phyloP scores from a whole-genome alignment of 2,888 invertebrate species.

The Synanthedon tipuliformis region DNA sequence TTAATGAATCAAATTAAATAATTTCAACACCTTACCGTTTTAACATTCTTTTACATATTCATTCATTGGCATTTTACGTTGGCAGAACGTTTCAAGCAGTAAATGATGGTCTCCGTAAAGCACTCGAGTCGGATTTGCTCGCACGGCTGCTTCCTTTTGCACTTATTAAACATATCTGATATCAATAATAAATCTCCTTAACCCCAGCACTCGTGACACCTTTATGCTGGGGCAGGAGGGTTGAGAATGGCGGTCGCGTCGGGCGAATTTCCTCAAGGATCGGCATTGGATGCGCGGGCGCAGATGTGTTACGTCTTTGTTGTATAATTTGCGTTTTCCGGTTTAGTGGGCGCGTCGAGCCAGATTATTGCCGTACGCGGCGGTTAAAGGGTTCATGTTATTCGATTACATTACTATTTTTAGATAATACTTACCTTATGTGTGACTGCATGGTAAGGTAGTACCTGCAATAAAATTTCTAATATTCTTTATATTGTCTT shows the following conservation, averaged over 20 bases:
- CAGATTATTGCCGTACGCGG: conserved; percentile 27
- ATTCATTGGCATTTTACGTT: no score
- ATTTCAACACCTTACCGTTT: no score
- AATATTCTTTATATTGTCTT: no score
- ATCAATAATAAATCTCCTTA: conserved; percentile 55
- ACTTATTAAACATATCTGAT: conserved; percentile 64
- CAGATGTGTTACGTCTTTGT: conserved; percentile 68
- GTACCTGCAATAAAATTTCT: no score
- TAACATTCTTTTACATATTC: no score
- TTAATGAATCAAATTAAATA: no score
- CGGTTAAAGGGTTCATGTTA: conserved; percentile 37
- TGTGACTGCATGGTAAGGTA: no score
- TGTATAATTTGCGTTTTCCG: conserved; percentile 68
- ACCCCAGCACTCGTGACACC: conserved; percentile 12
- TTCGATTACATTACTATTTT: conserved; percentile 9
- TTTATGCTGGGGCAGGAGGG: conserved; percentile 20
- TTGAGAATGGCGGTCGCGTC: conserved; percentile 14
- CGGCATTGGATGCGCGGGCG: conserved; percentile 28
- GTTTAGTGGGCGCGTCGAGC: conserved; percentile 59
- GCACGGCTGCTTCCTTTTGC: conserved; percentile 52
- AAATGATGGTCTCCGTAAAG: conserved; percentile 29
- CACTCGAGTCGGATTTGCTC: conserved; percentile 45
- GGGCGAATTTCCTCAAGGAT: conserved; percentile 6
- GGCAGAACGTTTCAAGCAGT: not conserved
- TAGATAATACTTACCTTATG: not conserved